Conservation (phyloP, 2,113 vertebrate genomes). For the Microcebus lehilahytsara region DNA sequence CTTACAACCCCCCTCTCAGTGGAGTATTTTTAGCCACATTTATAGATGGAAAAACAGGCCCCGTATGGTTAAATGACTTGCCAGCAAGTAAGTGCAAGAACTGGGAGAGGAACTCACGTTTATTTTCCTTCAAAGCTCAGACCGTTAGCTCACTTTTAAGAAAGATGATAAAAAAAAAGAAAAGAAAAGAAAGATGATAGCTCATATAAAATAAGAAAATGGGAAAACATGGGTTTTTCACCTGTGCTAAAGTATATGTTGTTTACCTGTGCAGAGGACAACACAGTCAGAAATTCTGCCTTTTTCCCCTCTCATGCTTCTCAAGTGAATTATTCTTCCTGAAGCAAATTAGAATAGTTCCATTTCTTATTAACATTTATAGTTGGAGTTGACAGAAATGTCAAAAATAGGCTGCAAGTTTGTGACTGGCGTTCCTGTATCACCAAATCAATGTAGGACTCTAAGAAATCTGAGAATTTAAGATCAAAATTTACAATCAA, state of each 20-base stretch:
- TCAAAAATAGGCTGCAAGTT: neutral
- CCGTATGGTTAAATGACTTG: neutral
- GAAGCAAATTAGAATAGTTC: neutral
- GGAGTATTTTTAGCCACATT: neutral
- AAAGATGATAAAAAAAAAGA: neutral
- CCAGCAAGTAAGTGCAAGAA: neutral
- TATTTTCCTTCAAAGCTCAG: neutral
- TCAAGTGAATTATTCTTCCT: constrained; percentile 39
- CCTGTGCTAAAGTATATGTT: neutral
- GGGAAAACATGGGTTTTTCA: neutral
- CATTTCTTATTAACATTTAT: constrained; percentile 42
- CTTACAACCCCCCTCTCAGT: neutral
- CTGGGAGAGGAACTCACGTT: neutral
- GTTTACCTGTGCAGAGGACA: neutral
- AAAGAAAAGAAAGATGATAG: neutral
- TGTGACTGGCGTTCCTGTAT: neutral
- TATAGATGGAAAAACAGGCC: neutral
- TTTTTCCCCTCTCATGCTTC: neutral
- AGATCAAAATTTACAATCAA: neutral
- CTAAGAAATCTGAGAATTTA: neutral
- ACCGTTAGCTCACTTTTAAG: neutral
- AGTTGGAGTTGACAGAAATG: neutral
- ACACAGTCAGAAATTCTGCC: neutral
- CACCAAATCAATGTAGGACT: neutral
- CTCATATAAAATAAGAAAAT: constrained; percentile 27